Percentiles rank a stretch among this genome's conserved stretches.
Evolutionary conservation across 2,888 invertebrate genomes (phyloP).

Genomic region (Blastobasis adustella): DNA sequence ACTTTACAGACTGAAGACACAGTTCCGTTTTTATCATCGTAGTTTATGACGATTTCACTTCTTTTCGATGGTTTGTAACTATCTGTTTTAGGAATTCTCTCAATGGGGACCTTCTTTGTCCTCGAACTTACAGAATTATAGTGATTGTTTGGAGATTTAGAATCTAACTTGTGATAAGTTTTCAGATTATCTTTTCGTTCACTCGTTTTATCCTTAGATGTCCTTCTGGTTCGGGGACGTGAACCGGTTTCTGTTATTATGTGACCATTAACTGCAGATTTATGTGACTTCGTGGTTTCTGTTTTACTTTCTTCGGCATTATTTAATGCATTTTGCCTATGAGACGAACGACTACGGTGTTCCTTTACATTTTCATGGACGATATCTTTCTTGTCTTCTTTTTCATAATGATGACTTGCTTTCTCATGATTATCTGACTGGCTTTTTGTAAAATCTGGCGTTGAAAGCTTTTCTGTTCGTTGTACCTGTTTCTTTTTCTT

Average conservation of each 20-base stretch:
- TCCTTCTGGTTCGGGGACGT: constrained; percentile 8
- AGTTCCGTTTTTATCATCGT: constrained; percentile 66
- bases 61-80: constrained; percentile 32
- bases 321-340: constrained; percentile 11
- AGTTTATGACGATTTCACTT: constrained; percentile 63
- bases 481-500: constrained; percentile 12
- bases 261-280: not conserved
- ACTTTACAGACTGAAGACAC: constrained; percentile 63
- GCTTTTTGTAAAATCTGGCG: constrained; percentile 16
- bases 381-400: constrained; percentile 5
- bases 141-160: constrained; percentile 12
- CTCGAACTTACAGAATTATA: constrained; percentile 6
- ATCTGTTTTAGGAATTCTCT: constrained; percentile 23
- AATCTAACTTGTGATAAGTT: constrained; percentile 15
- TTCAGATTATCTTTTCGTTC: constrained; percentile 8
- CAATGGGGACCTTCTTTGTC: constrained; percentile 18
- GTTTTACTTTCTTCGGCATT: not conserved
- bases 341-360: constrained; percentile 21
- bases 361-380: constrained; percentile 15
- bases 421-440: constrained; percentile 6
- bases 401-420: constrained; percentile 2
- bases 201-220: constrained; percentile 21
- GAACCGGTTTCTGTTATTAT: no score
- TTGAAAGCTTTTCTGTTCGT: constrained; percentile 25
- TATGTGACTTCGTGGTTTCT: not conserved